A percentile compares a stretch with the other conserved stretches of the same genome.
Evolutionary conservation across 2,113 vertebrate species (phyloP).

Genomic region (Coracopsis vasa): DNA sequence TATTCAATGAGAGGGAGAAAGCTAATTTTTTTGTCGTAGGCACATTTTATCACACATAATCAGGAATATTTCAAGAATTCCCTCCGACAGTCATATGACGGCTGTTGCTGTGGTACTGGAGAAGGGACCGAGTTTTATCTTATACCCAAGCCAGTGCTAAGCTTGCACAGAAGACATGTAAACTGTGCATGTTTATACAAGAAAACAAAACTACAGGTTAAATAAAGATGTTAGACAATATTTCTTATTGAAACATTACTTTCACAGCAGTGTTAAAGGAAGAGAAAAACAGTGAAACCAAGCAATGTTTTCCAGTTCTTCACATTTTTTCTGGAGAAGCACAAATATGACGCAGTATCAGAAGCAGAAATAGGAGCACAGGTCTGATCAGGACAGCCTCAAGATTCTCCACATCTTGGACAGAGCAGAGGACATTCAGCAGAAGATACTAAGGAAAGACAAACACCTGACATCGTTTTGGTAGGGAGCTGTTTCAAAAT

Average conservation of each 20-base stretch:
- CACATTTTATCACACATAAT: accelerated
- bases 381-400: neutral
- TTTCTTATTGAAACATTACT: neutral
- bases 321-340: neutral
- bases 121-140: neutral
- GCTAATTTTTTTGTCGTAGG: neutral
- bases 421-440: neutral
- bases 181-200: neutral
- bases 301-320: neutral
- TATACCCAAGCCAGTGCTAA: neutral
- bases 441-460: neutral
- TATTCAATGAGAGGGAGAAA: neutral
- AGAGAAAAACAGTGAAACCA: neutral
- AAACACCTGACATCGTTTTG: neutral
- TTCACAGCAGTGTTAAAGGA: neutral
- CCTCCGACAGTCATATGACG: neutral
- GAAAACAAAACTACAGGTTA: neutral
- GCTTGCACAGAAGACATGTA: neutral
- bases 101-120: neutral
- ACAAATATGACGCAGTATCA: neutral
- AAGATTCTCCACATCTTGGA: neutral
- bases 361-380: neutral
- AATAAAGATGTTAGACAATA: neutral
- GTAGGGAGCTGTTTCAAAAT: neutral
- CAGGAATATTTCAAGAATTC: neutral